Base-by-base conservation (phyloP, 1,140 invertebrate genomes). In the Sarcophaga peregrina region DNA sequence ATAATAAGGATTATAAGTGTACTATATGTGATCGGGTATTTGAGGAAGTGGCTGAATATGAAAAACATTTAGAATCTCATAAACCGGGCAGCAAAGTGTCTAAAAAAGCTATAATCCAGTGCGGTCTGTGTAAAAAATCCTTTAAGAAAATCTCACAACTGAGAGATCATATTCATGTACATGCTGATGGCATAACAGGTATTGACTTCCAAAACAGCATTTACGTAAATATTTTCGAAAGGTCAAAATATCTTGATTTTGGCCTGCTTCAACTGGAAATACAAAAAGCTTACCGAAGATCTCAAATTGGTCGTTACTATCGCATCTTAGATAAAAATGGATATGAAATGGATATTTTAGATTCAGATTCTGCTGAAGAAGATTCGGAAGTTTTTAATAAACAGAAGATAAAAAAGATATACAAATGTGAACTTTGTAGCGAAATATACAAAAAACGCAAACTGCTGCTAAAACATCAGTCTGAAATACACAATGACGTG, bases 311-410 rank as follows among this genome's bases (percentile, higher is more conserved):
- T 17, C 81, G 85, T 15, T 89, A 87, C 20, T 89, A 89, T 52
- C 85, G 85, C n/a, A 87, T 87, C 15, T 73, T 86, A 48, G 85
- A 86, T 8, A 83, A 37, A 20, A 87, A 84, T 74, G 88, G 88
- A 0, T 84, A 86, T 11, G 88, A 89, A 73, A 68, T 89, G 76
- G 88, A 89, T 75, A 84, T 89, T 37, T 83, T 85, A 13, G 88
- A 85, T 48, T 89, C 88, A 0, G 88, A 89, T 48, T 74, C 86
- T 46, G 88, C 87, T 75, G 82, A 86, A 37, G 84, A 85, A 9
- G 86, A 84, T 37, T 37, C 4, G 1, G 25, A 37, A 37, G 25
- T 37, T 20, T 37, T 37, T 4, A 37, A 37, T 37, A 37, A 37
- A 37, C 25, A 37, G 25, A 37, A 37, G 4, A 85, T 86, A 0